A percentile compares a stretch with the other conserved stretches of the same genome.
These are phyloP conservation scores for Aphis gossypii DNA, from an alignment of 1,140 invertebrate genomes.

Conservation along the genomic window DNA sequence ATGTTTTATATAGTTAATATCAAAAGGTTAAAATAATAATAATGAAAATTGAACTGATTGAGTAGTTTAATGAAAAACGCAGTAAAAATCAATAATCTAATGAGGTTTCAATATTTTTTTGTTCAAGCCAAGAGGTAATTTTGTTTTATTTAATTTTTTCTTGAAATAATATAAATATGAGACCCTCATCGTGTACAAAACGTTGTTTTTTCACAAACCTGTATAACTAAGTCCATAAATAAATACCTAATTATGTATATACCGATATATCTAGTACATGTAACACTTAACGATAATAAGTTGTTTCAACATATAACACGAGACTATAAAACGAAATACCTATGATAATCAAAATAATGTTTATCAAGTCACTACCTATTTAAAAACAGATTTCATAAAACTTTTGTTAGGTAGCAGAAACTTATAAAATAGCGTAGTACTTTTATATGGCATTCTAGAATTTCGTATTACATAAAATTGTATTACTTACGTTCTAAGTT, in stretches of 20 bases:
- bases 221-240: background rate
- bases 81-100: background rate
- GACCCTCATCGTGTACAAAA: background rate
- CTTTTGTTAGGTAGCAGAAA: background rate
- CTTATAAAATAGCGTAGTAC: background rate
- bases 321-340: background rate
- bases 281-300: background rate
- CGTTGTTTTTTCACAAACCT: background rate
- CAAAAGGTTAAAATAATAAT: background rate
- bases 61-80: background rate
- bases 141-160: background rate
- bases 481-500: background rate
- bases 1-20: background rate
- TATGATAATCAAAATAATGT: background rate
- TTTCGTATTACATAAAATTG: slow-evolving; percentile 4
- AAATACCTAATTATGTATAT: background rate
- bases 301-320: background rate
- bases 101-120: background rate
- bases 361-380: background rate
- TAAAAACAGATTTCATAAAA: background rate
- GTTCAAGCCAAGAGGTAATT: background rate
- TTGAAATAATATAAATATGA: background rate
- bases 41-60: background rate
- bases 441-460: background rate
- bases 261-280: background rate